Conservation (phyloP, 2,797 vertebrate species). For the Oreochromis mossambicus region DNA sequence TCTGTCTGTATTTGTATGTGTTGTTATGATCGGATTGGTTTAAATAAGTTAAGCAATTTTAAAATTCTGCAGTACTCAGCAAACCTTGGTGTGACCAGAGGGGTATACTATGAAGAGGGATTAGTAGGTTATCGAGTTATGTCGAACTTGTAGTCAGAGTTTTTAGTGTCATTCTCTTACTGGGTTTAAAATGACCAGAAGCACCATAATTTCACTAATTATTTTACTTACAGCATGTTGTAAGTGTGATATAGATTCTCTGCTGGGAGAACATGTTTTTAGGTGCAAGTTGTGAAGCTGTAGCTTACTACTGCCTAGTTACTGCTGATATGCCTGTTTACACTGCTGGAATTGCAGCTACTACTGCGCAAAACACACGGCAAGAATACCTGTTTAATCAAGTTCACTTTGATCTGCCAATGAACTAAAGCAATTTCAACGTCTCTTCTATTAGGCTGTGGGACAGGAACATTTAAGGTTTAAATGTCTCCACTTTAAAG, state of each 20-base stretch:
- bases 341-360: not conserved
- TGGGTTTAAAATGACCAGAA: not conserved
- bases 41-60: not conserved
- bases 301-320: not conserved
- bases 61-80: not conserved
- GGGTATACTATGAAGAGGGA: not conserved
- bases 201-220: not conserved
- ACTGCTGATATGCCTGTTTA: not conserved
- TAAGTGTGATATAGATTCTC: not conserved
- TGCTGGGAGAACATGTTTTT: not conserved
- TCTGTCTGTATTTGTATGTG: not conserved
- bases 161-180: not conserved
- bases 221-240: not conserved
- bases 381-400: not conserved
- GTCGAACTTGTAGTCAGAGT: not conserved
- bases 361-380: not conserved
- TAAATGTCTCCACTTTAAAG: not conserved
- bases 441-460: not conserved
- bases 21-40: not conserved
- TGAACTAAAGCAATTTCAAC: not conserved
- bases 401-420: not conserved
- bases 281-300: not conserved
- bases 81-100: not conserved
- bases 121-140: not conserved
- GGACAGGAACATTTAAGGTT: not conserved